Evolutionary conservation across 2,888 invertebrate genomes (phyloP), one percentile per base, ranked within the genome.

Genomic region (Portevinia maculata): DNA sequence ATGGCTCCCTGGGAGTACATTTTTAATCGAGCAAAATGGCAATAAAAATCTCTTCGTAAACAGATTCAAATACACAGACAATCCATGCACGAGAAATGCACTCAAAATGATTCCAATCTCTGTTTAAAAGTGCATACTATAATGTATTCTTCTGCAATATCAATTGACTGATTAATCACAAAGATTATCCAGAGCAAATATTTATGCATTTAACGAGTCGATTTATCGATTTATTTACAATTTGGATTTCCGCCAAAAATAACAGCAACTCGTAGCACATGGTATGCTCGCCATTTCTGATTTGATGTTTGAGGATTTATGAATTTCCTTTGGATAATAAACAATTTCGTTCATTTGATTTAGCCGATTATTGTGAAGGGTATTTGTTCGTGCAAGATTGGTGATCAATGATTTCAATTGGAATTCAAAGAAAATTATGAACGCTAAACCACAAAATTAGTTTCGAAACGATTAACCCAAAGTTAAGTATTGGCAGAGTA

Each of bases 231-330:
- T 44, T 81, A 81, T 64, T 48, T 64, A 69, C 60, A 70, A 39
- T 52, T 75, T 81, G 79, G 79, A 48, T 8, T 7, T 6, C 13
- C 1, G 69, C 79, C 79, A 81, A 64, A 50, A 55, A 39, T 34
- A 79, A 17, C 79, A 79, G 37, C 39, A n/a, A 39, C 46, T 44
- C 44, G 44, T 53, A 48, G 60, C 79, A 60, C 67, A 67, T 67
- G 74, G 53, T 32, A 75, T 74, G 62, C 67, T 67, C 41, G 30
- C 32, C 41, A 67, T 62, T 57, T 79, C 64, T 75, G 69, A 81
- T 81, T 75, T 59, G 75, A 52, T 81, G 69, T 75, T 75, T 75
- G 50, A 64, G 52, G 65, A 83, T 83, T 83, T 83, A 83, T 65
- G 81, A 65, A 48, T 60, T 83, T 60, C 13, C 59, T 28, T 30